Evolutionary conservation across 2,888 invertebrate species (phyloP), one percentile per base, ranked within the genome.

Genomic region (Eupithecia abbreviata): DNA sequence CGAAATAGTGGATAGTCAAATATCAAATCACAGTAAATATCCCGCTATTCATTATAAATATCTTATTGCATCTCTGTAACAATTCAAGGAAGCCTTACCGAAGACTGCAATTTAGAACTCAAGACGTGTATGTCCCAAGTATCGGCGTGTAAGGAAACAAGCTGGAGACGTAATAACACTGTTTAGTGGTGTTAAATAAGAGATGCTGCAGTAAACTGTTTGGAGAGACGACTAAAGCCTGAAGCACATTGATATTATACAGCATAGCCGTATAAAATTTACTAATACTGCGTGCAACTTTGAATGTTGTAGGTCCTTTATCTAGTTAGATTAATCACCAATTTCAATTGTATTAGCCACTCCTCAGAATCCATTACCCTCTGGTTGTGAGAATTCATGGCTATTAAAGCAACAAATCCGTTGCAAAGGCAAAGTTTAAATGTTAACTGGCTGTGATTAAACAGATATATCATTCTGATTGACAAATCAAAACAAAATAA

Each of bases 121-220:
- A 70, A 72, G 70, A 73, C 70, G 55, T 45, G 45, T 62, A 51
- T n/a, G n/a, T n/a, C n/a, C 76, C 41, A 65, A 15, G 73, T 67
- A 71, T 72, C 71, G 65, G 75, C 74, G 76, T 78, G 76, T 70
- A 70, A 51, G 76, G 76, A 78, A 78, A 78, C 74, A 69, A n/a
- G 73, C 76, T 6, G 68, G n/a, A 73, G 18, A 13, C 55, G 69
- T 74, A 74, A 78, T 78, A 69, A 66, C 65, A 72, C 74, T 66
- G 69, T 75, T 78, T 74, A 74, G 62, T 72, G 51, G 73, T 76
- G 76, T 76, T 76, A 72, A 74, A 78, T 74, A 72, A 73, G 51
- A 73, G 51, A 76, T 47, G 75, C 30, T 71, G 73, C 72, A 15
- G 72, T 70, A 55, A 70, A 62, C 75, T 49, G 66, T 67, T 75